Evolutionary conservation across 2,888 invertebrate genomes (phyloP).

Genomic region (Lithophane leautieri): DNA sequence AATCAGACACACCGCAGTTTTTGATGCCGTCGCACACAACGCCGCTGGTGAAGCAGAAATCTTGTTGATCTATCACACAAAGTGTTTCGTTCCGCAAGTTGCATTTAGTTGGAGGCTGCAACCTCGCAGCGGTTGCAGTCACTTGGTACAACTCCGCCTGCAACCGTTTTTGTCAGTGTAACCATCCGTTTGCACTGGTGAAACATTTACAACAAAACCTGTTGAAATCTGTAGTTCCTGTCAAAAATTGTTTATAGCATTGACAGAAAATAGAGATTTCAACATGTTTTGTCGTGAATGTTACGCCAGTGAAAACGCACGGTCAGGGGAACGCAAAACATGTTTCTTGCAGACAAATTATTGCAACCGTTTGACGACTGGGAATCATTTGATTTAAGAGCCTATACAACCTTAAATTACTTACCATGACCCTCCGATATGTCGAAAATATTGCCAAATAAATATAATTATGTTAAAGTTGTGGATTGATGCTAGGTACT

Average conservation of each 20-base stretch:
- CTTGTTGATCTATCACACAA: slow-evolving; percentile 69
- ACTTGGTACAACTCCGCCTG: slow-evolving; percentile 84
- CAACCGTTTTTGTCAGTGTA: slow-evolving; percentile 10
- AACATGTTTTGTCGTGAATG: too few species aligned
- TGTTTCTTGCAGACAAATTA: neutral
- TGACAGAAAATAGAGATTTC: too few species aligned
- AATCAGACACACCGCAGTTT: slow-evolving; percentile 84
- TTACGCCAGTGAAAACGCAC: too few species aligned
- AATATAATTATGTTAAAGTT: too few species aligned
- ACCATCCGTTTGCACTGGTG: too few species aligned
- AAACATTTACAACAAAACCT: too few species aligned
- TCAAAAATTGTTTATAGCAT: too few species aligned
- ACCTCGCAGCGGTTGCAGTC: slow-evolving; percentile 79
- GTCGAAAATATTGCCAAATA: too few species aligned
- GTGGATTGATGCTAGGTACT: too few species aligned
- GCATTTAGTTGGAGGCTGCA: slow-evolving; percentile 67
- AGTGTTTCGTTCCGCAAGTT: slow-evolving; percentile 75
- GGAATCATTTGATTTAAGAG: neutral
- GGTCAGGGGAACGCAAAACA: neutral
- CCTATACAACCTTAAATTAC: too few species aligned
- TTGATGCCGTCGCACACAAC: slow-evolving; percentile 86
- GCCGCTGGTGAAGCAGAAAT: slow-evolving; percentile 83
- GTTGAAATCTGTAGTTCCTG: too few species aligned
- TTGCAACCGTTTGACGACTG: neutral
- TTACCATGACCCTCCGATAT: too few species aligned